Evolutionary conservation across 1,140 invertebrate genomes (phyloP).

Genomic region (Heterodera schachtii): DNA sequence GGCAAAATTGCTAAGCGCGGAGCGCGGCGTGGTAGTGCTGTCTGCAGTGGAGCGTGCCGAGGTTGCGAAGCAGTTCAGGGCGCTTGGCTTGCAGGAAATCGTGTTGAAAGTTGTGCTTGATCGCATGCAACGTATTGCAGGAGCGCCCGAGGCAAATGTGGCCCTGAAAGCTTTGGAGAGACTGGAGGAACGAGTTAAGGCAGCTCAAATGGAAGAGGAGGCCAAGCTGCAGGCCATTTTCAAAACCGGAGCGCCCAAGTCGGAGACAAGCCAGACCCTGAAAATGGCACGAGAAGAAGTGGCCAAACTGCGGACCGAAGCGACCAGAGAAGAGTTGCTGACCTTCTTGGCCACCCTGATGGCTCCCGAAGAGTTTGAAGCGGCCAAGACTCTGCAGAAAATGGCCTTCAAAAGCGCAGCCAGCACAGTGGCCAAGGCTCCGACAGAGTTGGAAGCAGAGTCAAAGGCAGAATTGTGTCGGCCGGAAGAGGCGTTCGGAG

Average conservation of each 20-base stretch:
- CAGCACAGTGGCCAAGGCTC: neutral
- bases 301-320: neutral
- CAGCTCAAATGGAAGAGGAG: slow-evolving; percentile 5
- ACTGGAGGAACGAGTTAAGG: neutral
- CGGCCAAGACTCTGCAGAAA: slow-evolving; percentile 12
- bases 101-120: no score
- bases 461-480: neutral
- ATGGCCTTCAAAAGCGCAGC: neutral
- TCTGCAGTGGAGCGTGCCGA: no score
- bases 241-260: no score
- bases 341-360: slow-evolving; percentile 2
- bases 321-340: neutral
- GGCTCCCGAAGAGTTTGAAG: slow-evolving; percentile 4
- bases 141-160: no score
- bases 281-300: neutral
- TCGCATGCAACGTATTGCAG: no score
- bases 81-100: no score
- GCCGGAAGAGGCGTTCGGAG: neutral
- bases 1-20: no score
- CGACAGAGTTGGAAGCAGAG: neutral
- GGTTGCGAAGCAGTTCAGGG: no score
- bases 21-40: no score
- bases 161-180: slow-evolving; percentile 6
- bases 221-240: no score
- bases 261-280: no score